Base-by-base conservation (phyloP, 2,888 invertebrate genomes). In the Rhagium mordax region DNA sequence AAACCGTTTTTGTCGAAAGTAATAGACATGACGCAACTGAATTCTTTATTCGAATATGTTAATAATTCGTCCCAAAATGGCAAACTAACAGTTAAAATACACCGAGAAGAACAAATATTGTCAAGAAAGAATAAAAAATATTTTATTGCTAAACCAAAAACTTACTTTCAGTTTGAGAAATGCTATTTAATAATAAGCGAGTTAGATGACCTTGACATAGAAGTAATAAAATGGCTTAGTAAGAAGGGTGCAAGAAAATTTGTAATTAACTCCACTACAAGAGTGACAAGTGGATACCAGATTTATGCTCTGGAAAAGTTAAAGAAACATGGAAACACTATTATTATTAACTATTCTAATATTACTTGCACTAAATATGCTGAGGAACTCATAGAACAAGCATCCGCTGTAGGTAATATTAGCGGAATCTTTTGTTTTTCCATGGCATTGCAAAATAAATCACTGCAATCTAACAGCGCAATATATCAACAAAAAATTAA, bases 141-240 rank as follows among this genome's bases (percentile, higher is more conserved):
- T 10, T 61, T 47, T 7, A 10, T 61, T 13, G 59, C 59, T 1
- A n/a, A 0, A 1, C 77, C 77, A n/a, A 74, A 49, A 71, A 72
- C 78, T 13, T 76, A 74, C 51, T 75, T 78, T 78, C 86, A 83
- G 66, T 81, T 82, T 13, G 82, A 83, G 16, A 85, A 85, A 75
- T 80, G 80, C 2, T 85, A 84, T 69, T 76, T 86, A 16, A 69
- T 85, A 68, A 86, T 88, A 16, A 89, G 89, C 70, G 91, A 92
- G 75, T 88, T 93, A 47, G 93, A 93, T 71, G 93, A 92, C 6
- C 92, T 93, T 85, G 93, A 92, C 29, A 85, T 93, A 29, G 93
- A 93, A 83, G 84, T 93, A 68, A 88, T 90, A n/a, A 86, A 89
- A 70, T 91, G 91, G 91, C 81, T 93, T 75, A 87, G 91, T 48